Evolutionary conservation across 2,113 vertebrate species (phyloP).

Genomic region (Oxyura jamaicensis): DNA sequence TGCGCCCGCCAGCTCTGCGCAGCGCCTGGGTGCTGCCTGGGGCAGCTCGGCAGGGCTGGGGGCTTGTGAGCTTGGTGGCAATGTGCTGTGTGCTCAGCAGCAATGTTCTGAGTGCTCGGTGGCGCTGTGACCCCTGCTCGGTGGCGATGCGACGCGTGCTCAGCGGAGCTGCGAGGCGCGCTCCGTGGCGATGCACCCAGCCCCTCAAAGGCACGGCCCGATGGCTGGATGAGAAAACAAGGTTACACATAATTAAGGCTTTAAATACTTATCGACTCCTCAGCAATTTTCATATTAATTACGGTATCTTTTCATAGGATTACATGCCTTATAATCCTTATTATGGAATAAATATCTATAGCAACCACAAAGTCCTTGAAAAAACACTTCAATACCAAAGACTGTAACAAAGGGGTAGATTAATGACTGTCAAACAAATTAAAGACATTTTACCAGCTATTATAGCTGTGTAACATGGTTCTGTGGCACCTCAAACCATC

Average conservation of each 20-base stretch:
- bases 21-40: background rate
- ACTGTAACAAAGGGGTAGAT: slow-evolving; percentile 32
- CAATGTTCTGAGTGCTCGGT: no score
- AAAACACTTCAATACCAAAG: slow-evolving; percentile 58
- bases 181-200: background rate
- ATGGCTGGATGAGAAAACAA: slow-evolving; percentile 58
- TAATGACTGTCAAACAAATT: slow-evolving; percentile 55
- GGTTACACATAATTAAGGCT: slow-evolving; percentile 64
- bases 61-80: background rate
- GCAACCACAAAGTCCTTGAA: slow-evolving; percentile 56
- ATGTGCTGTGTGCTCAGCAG: no score
- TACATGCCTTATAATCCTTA: slow-evolving; percentile 62
- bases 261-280: slow-evolving; percentile 70
- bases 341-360: slow-evolving; percentile 65
- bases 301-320: slow-evolving; percentile 67
- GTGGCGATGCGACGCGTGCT: no score
- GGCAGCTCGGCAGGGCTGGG: background rate
- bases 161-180: background rate
- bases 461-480: background rate
- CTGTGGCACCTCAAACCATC: background rate
- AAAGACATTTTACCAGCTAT: slow-evolving; percentile 28
- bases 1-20: slow-evolving; percentile 27
- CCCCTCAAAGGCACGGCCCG: background rate
- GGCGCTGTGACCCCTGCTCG: no score
- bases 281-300: slow-evolving; percentile 78